Conservation (phyloP, 2,888 invertebrate genomes). For the Xestia ashworthii region DNA sequence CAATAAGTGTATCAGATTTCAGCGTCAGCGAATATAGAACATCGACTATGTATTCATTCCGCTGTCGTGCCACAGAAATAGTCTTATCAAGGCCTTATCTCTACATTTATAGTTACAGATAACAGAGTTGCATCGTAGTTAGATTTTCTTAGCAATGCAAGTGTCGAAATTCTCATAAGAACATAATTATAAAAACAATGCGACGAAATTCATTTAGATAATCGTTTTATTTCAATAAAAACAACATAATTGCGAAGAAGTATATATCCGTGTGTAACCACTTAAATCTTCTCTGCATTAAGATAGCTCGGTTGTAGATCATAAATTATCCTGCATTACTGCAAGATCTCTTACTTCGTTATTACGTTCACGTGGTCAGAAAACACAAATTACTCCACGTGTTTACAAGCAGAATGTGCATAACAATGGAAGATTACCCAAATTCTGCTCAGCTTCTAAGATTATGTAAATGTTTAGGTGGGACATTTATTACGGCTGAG, state of each 20-base stretch:
- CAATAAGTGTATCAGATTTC: background rate
- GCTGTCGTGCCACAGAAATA: background rate
- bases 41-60: background rate
- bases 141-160: background rate
- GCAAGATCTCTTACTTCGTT: constrained; percentile 18
- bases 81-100: background rate
- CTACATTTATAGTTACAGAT: background rate
- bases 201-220: background rate
- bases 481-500: constrained; percentile 37
- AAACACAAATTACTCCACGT: constrained; percentile 27
- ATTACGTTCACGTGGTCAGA: constrained; percentile 25
- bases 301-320: constrained; percentile 3
- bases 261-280: background rate
- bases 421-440: constrained; percentile 44
- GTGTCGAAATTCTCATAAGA: background rate
- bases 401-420: constrained; percentile 34
- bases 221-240: background rate
- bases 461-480: constrained; percentile 47
- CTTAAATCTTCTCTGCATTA: constrained; percentile 1
- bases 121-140: background rate
- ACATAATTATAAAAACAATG: background rate
- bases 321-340: constrained; percentile 31
- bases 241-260: background rate
- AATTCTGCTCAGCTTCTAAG: constrained; percentile 34
- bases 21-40: background rate